A percentile compares a stretch with the other conserved stretches of the same genome.
Conservation (phyloP, 1,140 invertebrate species). For the Philopotamus ludificatus region DNA sequence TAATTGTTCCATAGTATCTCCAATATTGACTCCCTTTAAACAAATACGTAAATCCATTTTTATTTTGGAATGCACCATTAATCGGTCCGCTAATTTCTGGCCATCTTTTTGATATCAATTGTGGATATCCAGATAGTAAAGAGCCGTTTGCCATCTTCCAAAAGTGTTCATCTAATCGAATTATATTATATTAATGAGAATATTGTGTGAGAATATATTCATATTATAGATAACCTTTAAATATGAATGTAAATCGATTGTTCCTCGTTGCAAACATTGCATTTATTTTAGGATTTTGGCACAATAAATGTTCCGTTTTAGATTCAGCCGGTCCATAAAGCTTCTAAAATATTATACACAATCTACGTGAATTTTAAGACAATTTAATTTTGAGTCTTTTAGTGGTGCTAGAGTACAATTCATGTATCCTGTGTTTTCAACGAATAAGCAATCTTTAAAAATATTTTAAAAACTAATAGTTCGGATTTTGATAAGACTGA, state of each 20-base stretch:
- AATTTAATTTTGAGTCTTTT: no score
- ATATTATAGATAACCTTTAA: no score
- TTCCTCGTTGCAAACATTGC: not conserved
- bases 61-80: not conserved
- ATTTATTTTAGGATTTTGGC: not conserved
- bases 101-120: constrained; percentile 3
- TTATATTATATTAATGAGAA: not conserved
- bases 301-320: not conserved
- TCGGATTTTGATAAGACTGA: no score
- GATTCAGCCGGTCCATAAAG: not conserved
- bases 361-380: no score
- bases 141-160: not conserved
- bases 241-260: no score
- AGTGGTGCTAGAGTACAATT: no score
- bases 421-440: no score
- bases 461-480: no score
- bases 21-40: not conserved
- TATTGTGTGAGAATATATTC: not conserved
- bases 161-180: not conserved
- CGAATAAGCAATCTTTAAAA: no score
- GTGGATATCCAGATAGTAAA: not conserved
- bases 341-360: not conserved
- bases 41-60: constrained; percentile 1
- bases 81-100: not conserved
- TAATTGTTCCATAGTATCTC: not conserved